Percentiles rank a stretch among this genome's conserved stretches.
Evolutionary conservation across 2,797 vertebrate species (phyloP).

Genomic region (Gallirallus australis): DNA sequence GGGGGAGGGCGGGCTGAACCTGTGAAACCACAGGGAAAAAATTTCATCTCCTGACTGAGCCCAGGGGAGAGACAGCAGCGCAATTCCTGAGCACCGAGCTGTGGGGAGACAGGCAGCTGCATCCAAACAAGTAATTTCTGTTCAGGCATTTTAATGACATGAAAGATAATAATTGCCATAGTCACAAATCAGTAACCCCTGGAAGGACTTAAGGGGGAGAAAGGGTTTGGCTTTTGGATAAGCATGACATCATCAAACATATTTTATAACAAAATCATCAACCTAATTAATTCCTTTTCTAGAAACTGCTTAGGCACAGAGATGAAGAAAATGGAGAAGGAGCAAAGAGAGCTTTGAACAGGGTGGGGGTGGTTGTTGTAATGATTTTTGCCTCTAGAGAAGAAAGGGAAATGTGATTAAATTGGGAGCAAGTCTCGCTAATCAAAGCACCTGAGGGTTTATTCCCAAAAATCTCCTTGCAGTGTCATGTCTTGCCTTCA

Average conservation of each 20-base stretch:
- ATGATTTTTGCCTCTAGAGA: constrained; percentile 14
- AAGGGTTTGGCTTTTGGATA: not conserved
- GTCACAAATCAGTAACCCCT: not conserved
- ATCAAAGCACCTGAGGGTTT: constrained; percentile 39
- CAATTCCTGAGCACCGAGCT: not conserved
- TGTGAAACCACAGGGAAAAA: not conserved
- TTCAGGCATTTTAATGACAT: constrained; percentile 23
- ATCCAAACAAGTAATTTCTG: constrained; percentile 2
- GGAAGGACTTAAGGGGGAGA: not conserved
- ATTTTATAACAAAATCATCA: constrained; percentile 25
- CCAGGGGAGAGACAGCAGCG: not conserved
- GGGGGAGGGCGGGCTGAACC: not conserved
- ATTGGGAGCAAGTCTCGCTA: not conserved
- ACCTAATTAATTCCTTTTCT: constrained; percentile 23
- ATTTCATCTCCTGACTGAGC: not conserved
- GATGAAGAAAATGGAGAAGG: not conserved
- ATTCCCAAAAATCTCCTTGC: constrained; percentile 28
- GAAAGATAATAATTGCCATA: not conserved
- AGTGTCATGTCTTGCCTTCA: not conserved
- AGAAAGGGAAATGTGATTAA: constrained; percentile 46
- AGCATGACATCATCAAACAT: not conserved
- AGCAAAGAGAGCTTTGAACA: not conserved
- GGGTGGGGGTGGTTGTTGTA: not conserved
- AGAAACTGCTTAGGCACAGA: constrained; percentile 3
- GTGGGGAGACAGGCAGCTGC: not conserved